Evolutionary conservation across 2,113 vertebrate species (phyloP).

Genomic region (Noturus placidus): DNA sequence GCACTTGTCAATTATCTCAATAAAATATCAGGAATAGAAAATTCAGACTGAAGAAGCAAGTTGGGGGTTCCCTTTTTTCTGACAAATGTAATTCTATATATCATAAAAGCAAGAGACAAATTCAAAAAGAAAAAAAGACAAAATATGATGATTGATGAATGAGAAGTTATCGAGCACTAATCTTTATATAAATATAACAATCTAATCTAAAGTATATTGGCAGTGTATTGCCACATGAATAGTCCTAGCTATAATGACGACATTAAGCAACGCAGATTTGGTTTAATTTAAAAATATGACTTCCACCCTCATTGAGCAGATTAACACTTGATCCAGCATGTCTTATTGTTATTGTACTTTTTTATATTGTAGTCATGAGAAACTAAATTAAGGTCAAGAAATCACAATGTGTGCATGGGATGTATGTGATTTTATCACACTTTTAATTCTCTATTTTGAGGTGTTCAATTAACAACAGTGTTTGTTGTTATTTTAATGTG

Average conservation of each 20-base stretch:
- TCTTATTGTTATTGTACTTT: background rate
- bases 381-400: background rate
- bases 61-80: background rate
- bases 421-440: background rate
- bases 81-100: background rate
- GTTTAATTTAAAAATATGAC: background rate
- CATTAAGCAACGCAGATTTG: too few relatives aligned
- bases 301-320: background rate
- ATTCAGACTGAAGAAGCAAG: background rate
- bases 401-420: background rate
- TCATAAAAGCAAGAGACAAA: background rate
- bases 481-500: background rate
- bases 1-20: background rate
- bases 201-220: background rate
- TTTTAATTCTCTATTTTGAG: background rate
- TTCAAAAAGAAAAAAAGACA: background rate
- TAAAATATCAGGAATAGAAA: background rate
- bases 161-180: background rate
- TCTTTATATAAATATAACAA: background rate
- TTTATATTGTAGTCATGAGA: background rate
- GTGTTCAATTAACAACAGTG: background rate
- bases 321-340: background rate
- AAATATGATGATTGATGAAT: background rate
- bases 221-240: background rate
- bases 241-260: background rate